Evolutionary conservation across 2,113 vertebrate species (phyloP).

Genomic region (Myiozetetes cayanensis): DNA sequence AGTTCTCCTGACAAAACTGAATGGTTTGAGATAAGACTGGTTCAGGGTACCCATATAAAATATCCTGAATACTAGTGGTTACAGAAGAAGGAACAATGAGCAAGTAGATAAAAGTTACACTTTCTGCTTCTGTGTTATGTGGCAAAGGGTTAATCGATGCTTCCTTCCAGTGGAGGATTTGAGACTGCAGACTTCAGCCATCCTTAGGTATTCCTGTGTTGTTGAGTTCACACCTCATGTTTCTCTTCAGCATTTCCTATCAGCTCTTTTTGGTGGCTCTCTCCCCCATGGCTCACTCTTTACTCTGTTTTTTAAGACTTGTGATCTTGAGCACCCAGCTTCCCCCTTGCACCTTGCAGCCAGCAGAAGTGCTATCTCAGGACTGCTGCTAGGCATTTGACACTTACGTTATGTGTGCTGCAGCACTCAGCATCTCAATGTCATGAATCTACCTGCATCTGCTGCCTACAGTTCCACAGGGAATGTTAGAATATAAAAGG

Average conservation of each 20-base stretch:
- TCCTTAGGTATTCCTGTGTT: background rate
- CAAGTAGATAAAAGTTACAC: background rate
- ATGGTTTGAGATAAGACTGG: background rate
- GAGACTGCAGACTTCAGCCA: background rate
- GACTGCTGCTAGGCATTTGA: background rate
- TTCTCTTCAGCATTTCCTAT: background rate
- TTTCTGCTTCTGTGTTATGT: background rate
- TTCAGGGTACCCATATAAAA: background rate
- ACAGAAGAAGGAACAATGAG: background rate
- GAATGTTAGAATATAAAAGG: background rate
- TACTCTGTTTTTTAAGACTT: background rate
- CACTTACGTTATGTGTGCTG: fast-evolving
- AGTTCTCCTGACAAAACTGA: background rate
- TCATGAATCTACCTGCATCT: background rate
- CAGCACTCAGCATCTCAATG: background rate
- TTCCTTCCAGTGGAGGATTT: background rate
- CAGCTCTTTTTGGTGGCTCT: background rate
- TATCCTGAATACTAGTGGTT: background rate
- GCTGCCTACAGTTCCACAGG: background rate
- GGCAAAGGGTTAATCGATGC: background rate
- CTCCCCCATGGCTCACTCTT: background rate
- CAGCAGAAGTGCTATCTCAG: background rate
- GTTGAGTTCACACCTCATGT: background rate
- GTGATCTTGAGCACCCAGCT: background rate
- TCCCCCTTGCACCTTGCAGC: background rate